These are phyloP conservation scores for Saccostrea glomerata DNA, from an alignment of 1,140 invertebrate species.

Conservation along the genomic window DNA sequence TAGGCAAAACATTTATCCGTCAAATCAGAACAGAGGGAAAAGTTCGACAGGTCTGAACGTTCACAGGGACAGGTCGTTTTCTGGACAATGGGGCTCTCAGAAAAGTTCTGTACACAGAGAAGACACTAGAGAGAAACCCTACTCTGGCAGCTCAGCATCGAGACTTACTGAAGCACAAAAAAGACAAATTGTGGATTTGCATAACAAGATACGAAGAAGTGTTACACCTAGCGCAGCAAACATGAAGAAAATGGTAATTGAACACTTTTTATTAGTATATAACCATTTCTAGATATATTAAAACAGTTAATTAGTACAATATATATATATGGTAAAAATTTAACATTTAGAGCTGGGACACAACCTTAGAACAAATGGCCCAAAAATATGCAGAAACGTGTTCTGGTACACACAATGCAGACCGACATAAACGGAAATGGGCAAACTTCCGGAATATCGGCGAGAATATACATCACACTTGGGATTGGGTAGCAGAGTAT, in stretches of 20 bases:
- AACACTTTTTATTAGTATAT: neutral
- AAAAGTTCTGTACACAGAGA: neutral
- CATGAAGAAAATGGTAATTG: constrained; percentile 8
- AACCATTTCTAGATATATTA: too few species aligned
- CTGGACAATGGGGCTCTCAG: neutral
- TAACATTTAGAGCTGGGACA: neutral
- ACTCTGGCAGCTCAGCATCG: neutral
- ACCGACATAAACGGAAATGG: constrained; percentile 16
- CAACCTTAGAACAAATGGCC: neutral
- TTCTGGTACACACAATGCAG: constrained; percentile 5
- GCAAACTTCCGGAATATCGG: neutral
- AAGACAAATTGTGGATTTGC: neutral
- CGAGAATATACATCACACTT: constrained; percentile 17
- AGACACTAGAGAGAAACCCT: neutral
- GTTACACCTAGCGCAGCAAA: neutral
- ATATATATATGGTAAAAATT: too few species aligned
- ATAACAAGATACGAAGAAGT: constrained; percentile 5
- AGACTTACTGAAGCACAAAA: neutral
- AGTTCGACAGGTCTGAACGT: neutral
- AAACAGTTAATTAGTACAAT: too few species aligned
- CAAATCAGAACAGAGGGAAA: neutral
- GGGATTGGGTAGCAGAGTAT: constrained; percentile 18
- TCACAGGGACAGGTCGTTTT: neutral
- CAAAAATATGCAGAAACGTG: constrained; percentile 21
- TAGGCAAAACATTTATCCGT: neutral